phyloP scores from a whole-genome alignment of 2,888 invertebrate genomes.

The Stenichneumon culpator region DNA sequence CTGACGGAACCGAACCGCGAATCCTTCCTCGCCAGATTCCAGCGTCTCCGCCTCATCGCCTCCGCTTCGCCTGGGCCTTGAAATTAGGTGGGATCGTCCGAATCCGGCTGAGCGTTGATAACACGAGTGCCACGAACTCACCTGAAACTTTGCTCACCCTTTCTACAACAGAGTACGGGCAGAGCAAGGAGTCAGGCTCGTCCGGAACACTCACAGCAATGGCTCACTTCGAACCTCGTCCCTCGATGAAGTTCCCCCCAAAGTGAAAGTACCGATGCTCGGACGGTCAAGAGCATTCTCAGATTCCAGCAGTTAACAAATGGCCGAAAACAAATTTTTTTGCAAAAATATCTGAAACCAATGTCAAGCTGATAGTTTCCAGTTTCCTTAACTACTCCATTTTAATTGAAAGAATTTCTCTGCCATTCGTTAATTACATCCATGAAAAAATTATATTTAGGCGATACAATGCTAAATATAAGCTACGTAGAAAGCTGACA shows the following conservation, averaged over 20 bases:
- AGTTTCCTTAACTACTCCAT: no score
- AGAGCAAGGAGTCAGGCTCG: slow-evolving; percentile 95
- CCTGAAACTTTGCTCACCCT: slow-evolving; percentile 96
- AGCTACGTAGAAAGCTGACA: no score
- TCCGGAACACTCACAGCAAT: slow-evolving; percentile 86
- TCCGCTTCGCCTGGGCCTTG: background rate
- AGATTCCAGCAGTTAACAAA: no score
- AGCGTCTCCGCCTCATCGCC: background rate
- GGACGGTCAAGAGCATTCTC: no score
- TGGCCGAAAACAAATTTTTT: no score
- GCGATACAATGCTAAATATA: no score
- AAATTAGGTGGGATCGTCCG: background rate
- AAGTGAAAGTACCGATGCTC: no score
- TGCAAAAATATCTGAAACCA: no score
- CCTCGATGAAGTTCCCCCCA: background rate
- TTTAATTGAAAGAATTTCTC: no score
- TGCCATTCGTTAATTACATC: no score
- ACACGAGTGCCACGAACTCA: slow-evolving; percentile 87
- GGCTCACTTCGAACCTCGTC: background rate
- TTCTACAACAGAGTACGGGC: slow-evolving; percentile 87
- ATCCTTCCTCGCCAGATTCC: background rate
- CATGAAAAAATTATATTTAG: no score
- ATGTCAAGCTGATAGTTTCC: no score
- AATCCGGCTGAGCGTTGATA: background rate
- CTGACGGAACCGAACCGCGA: background rate